These are phyloP conservation scores for Tolypeutes matacus DNA, from an alignment of 2,797 vertebrate genomes.

Conservation along the genomic window DNA sequence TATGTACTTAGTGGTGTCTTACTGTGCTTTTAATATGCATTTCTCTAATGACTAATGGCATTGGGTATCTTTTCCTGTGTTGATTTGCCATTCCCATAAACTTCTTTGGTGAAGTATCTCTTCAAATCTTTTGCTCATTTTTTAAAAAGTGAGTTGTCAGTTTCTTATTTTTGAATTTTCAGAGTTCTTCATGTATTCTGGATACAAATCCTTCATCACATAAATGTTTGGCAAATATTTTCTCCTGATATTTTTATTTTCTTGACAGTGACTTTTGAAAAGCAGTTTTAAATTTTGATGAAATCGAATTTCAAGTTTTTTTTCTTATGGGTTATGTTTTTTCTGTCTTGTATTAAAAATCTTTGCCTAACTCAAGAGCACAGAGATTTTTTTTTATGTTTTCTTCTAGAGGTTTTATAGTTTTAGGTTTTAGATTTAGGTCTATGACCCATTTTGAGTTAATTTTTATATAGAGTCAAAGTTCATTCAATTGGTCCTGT, in stretches of 20 bases:
- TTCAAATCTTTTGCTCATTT: background rate
- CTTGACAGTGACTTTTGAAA: constrained; percentile 10
- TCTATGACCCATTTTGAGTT: no score
- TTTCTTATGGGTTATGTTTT: background rate
- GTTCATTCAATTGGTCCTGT: background rate
- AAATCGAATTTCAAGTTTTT: background rate
- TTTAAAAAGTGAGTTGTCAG: background rate
- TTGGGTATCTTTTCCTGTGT: background rate
- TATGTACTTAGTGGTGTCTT: background rate
- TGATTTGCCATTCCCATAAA: background rate
- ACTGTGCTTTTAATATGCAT: background rate
- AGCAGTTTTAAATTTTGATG: background rate
- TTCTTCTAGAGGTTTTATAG: background rate
- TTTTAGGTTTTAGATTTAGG: no score
- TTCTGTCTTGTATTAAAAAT: background rate
- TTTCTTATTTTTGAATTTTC: background rate
- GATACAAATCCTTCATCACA: background rate
- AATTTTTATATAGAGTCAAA: background rate
- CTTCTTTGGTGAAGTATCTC: background rate
- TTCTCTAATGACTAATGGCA: background rate
- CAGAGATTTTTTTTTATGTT: background rate
- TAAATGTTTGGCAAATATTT: background rate
- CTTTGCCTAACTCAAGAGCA: background rate
- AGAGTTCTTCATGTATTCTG: background rate
- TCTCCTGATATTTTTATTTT: background rate